Base-by-base conservation (phyloP, 1,140 invertebrate species). In the Pseudomyrmex pallidus region DNA sequence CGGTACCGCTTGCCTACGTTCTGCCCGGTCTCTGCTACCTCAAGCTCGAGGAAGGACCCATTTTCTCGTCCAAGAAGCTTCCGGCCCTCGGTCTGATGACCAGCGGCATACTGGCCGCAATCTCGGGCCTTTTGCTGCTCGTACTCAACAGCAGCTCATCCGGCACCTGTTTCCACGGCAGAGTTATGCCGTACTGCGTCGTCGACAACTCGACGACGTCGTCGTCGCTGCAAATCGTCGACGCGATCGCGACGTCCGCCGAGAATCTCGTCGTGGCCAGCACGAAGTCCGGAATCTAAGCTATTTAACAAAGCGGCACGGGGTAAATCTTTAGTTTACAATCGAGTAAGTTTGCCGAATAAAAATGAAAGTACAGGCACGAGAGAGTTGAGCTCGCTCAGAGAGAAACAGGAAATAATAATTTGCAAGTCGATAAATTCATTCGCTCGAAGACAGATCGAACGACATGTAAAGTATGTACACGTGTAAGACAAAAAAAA, bases 1-100 rank as follows among this genome's bases (percentile, higher is more conserved):
- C 98, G 9, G 97, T 98, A 74, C 98, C 98, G 8, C 92, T 98
- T 82, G 98, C 98, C 17, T 98, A 97, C 92, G 96, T 98, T 80
- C 94, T 98, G 56, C 98, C 98, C 10, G 97, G 97, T 0, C 91
- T 97, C 9, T 97, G 97, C 90, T 98, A 98, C 89, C 95, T 98
- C 80, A 96, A 96, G 91, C 95, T 98, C 84, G 96, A 97, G 87
- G 96, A 96, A 78, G 97, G 97, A 25, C 94, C 95, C 56, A 84
- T 97, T 0, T 92, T 97, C 22, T 96, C 96, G n/a, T 90, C 94
- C 2, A 95, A 95, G 85, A 98, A 98, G 92, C 91, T 97, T 8
- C 96, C 97, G 1, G 97, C 97, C 0, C 90, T 98, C 20, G 95
- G 96, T 2, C 93, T 97, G 20, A 96, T 96, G 13, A 85, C 96